Evolutionary conservation across 1,140 invertebrate species (phyloP).

Genomic region (Catajapyx aquilonaris): DNA sequence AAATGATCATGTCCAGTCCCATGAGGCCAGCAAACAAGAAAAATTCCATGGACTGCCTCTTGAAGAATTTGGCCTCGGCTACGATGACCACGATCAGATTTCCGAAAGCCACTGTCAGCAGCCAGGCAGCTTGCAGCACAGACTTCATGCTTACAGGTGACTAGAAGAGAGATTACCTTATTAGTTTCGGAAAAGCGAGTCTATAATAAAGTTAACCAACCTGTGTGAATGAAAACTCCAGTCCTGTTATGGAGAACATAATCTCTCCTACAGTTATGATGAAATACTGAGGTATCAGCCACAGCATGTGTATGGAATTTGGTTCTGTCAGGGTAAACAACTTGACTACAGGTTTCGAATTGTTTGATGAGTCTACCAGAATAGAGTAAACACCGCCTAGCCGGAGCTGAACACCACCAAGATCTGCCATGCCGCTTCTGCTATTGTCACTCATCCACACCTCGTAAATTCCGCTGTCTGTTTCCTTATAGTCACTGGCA

Average conservation of each 20-base stretch:
- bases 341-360: too few species aligned
- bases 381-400: too few species aligned
- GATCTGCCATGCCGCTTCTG: too few species aligned
- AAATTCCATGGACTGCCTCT: constrained; percentile 58
- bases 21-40: constrained; percentile 73
- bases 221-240: constrained; percentile 71
- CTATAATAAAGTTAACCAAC: constrained; percentile 17
- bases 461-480: too few species aligned
- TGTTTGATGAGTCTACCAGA: too few species aligned
- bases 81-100: constrained; percentile 78
- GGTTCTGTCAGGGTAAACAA: constrained; percentile 28
- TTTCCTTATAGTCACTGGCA: too few species aligned
- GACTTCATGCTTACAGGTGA: constrained; percentile 84
- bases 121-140: constrained; percentile 69
- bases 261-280: constrained; percentile 66
- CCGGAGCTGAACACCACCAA: too few species aligned
- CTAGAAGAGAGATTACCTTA: constrained; percentile 28
- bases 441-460: too few species aligned
- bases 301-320: constrained; percentile 55
- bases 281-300: constrained; percentile 69
- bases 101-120: constrained; percentile 73
- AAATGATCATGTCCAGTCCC: constrained; percentile 58
- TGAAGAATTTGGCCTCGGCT: constrained; percentile 39
- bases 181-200: constrained; percentile 1
- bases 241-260: constrained; percentile 75